A percentile compares a stretch with the other conserved stretches of the same genome.
phyloP scores from a whole-genome alignment of 2,113 vertebrate species.

The Mustela lutreola region DNA sequence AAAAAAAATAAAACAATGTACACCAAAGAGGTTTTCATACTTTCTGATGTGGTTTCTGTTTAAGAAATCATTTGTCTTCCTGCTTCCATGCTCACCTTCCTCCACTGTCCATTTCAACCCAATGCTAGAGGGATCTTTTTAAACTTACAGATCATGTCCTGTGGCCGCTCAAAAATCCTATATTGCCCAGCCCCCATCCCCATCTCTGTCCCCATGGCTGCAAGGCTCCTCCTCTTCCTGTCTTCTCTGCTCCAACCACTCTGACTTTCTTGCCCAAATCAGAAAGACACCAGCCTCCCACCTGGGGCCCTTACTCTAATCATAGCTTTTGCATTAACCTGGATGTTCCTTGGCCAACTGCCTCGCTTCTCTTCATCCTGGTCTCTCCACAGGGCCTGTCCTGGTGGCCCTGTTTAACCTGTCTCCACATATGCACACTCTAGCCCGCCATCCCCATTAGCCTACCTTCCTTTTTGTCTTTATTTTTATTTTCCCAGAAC shows the following conservation, averaged over 20 bases:
- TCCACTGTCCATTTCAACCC: background rate
- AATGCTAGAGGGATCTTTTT: background rate
- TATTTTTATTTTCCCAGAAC: background rate
- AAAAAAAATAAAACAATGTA: background rate
- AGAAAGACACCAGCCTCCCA: background rate
- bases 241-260: background rate
- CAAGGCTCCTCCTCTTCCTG: background rate
- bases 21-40: background rate
- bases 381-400: background rate
- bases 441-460: background rate
- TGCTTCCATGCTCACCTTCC: background rate
- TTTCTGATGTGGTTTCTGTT: background rate
- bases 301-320: background rate
- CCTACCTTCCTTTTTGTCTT: background rate
- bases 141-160: accelerated
- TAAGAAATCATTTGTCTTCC: background rate
- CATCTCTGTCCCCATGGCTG: background rate
- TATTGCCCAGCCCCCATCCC: accelerated
- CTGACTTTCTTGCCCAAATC: background rate
- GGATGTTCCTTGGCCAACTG: background rate
- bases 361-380: background rate
- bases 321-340: background rate
- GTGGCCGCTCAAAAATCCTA: background rate
- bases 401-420: background rate
- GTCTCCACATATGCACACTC: background rate